These are phyloP conservation scores for Drosophila nikananu DNA, from an alignment of 1,140 invertebrate species.

Conservation along the genomic window DNA sequence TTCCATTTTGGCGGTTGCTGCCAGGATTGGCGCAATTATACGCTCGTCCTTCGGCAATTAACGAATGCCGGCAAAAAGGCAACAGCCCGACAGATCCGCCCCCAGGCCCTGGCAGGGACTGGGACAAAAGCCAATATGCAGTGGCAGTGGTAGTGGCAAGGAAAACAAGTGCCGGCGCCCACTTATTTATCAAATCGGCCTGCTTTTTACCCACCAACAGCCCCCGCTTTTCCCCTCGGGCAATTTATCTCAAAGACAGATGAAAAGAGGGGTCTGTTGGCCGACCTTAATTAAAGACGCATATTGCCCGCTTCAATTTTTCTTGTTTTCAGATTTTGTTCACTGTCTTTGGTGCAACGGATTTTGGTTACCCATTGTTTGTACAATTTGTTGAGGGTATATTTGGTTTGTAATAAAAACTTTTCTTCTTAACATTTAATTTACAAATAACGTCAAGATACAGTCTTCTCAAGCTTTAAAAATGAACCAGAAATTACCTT, in stretches of 20 bases:
- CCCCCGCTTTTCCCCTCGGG: conserved; percentile 3
- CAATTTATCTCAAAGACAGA: conserved; percentile 74
- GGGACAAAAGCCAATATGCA: conserved; percentile 59
- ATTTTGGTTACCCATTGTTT: conserved; percentile 3
- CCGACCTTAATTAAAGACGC: conserved; percentile 79
- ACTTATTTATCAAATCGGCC: conserved; percentile 73
- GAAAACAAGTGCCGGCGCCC: conserved; percentile 30
- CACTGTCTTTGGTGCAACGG: not conserved
- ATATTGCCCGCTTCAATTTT: conserved; percentile 59
- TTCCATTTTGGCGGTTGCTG: conserved; percentile 14
- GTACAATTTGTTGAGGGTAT: not conserved
- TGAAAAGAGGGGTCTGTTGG: conserved; percentile 26
- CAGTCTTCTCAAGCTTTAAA: too few species aligned
- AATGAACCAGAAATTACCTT: not conserved
- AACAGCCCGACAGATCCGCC: conserved; percentile 16
- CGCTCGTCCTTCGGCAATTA: conserved; percentile 77
- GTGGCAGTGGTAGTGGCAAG: conserved; percentile 32
- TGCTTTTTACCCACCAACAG: conserved; percentile 9
- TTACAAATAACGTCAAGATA: too few species aligned
- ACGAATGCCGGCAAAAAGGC: conserved; percentile 45
- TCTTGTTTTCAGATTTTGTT: conserved; percentile 29
- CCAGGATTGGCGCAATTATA: conserved; percentile 75
- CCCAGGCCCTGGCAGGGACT: not conserved
- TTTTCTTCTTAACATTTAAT: too few species aligned
- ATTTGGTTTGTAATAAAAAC: too few species aligned